Percentiles rank a stretch among this genome's conserved stretches.
Evolutionary conservation across 23 tunicate species (phyloP).

Genomic region (Diplosoma virens): DNA sequence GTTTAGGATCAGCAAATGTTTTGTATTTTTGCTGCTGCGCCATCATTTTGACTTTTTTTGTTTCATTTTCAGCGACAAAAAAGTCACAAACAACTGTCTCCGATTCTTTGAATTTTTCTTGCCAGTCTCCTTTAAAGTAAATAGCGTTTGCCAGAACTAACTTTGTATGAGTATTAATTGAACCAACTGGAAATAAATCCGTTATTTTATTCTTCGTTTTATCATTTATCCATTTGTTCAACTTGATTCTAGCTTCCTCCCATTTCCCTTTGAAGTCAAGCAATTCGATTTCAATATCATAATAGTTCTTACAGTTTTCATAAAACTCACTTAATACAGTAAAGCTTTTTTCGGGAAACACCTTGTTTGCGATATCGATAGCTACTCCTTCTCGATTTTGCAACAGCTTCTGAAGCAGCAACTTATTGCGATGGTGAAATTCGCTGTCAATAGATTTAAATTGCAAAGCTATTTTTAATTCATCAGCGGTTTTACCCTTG

Average conservation of each 20-base stretch:
- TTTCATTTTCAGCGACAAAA: not conserved
- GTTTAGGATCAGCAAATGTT: not conserved
- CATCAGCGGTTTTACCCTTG: constrained; percentile 3
- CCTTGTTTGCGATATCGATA: constrained; percentile 32
- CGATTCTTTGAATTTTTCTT: constrained; percentile 9
- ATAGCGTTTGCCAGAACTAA: constrained; percentile 46
- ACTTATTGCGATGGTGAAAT: not conserved
- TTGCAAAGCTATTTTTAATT: constrained; percentile 1
- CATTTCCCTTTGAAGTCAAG: constrained; percentile 20
- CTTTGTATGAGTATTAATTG: not conserved
- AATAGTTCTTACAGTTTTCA: constrained; percentile 1
- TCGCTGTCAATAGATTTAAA: not conserved
- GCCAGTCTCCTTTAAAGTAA: constrained; percentile 64
- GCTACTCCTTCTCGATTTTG: not conserved
- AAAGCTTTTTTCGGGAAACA: constrained; percentile 38
- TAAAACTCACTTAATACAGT: not conserved
- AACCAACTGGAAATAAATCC: constrained; percentile 23
- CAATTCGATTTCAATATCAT: not conserved
- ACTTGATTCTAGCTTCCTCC: constrained; percentile 16
- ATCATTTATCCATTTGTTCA: constrained; percentile 39
- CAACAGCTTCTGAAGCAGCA: not conserved
- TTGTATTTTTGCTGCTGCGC: constrained; percentile 4
- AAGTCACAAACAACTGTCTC: constrained; percentile 13
- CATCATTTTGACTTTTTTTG: constrained; percentile 30
- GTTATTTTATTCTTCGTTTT: constrained; percentile 39